Evolutionary conservation across 1,140 invertebrate species (phyloP).

Genomic region (Orius insidiosus): DNA sequence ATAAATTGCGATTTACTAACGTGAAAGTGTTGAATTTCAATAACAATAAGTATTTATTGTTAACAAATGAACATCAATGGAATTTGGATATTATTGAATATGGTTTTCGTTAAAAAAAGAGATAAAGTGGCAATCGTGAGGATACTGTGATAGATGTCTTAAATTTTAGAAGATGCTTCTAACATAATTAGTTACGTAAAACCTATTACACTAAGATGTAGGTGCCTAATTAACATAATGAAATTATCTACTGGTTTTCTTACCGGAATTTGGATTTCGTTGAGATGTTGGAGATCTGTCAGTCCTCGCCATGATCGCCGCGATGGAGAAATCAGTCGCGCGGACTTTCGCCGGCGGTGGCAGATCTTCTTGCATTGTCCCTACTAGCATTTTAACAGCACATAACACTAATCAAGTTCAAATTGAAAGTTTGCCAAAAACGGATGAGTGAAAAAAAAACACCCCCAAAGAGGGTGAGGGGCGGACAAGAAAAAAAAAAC

Average conservation of each 20-base stretch:
- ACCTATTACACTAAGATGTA: no score
- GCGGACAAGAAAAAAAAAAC: not conserved
- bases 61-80: no score
- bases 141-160: no score
- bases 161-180: no score
- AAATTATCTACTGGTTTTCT: constrained; percentile 16
- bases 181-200: no score
- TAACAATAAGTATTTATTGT: no score
- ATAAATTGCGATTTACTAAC: no score
- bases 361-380: constrained; percentile 18
- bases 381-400: constrained; percentile 16
- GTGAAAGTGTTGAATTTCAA: no score
- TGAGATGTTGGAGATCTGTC: constrained; percentile 18
- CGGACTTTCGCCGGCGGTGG: constrained; percentile 25
- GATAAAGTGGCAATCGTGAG: no score
- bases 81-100: no score
- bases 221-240: no score
- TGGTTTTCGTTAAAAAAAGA: no score
- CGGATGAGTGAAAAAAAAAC: not conserved
- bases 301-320: constrained; percentile 72
- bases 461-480: not conserved
- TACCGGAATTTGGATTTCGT: constrained; percentile 18
- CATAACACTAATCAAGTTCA: not conserved
- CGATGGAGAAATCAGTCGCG: constrained; percentile 84
- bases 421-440: not conserved